Conservation (phyloP, 2,888 invertebrate species). For the Machimus atricapillus region DNA sequence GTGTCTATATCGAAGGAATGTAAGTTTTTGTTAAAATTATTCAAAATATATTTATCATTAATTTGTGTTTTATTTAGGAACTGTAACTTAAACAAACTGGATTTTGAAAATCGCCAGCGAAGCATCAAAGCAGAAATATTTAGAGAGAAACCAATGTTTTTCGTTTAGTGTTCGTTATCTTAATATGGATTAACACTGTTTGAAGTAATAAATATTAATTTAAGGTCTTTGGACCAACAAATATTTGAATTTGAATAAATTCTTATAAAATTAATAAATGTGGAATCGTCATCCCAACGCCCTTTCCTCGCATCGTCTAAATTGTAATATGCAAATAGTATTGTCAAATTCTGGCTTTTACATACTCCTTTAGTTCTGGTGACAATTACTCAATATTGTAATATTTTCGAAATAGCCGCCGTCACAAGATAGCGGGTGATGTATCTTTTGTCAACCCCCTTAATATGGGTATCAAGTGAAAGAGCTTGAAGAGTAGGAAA, state of each 20-base stretch:
- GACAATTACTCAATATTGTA: too few relatives aligned
- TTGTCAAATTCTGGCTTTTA: too few relatives aligned
- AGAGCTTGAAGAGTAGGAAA: too few relatives aligned
- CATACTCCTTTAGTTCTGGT: too few relatives aligned
- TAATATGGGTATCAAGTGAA: too few relatives aligned
- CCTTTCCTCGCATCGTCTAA: too few relatives aligned
- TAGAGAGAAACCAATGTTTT: background rate
- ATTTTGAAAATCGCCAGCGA: background rate
- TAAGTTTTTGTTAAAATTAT: conserved; percentile 44
- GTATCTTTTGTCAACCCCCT: too few relatives aligned
- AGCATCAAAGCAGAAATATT: background rate
- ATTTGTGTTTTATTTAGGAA: background rate
- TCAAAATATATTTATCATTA: background rate
- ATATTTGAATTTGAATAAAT: background rate
- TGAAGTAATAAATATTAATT: background rate
- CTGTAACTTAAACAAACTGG: background rate
- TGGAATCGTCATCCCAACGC: too few relatives aligned
- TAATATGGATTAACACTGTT: background rate
- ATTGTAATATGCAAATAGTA: too few relatives aligned
- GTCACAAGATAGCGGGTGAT: too few relatives aligned
- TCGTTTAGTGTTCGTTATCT: background rate
- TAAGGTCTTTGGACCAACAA: background rate
- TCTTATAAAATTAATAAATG: too few relatives aligned
- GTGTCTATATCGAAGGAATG: conserved; percentile 57
- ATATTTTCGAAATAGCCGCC: too few relatives aligned